A percentile compares a stretch with the other conserved stretches of the same genome.
Evolutionary conservation across 2,113 vertebrate species (phyloP).

Genomic region (Xiphophorus hellerii): DNA sequence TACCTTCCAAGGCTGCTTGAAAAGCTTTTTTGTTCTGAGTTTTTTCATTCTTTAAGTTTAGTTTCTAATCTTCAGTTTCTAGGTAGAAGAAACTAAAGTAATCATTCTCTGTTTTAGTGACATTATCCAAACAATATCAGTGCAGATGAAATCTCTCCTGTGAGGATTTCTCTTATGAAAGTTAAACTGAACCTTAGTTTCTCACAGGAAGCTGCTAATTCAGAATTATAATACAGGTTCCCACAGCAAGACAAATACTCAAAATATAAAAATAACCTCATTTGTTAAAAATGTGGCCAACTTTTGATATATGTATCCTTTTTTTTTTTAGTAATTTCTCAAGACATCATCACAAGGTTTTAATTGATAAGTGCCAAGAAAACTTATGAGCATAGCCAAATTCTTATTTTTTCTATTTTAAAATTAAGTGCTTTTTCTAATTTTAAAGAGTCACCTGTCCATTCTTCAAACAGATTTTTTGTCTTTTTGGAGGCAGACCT

Average conservation of each 20-base stretch:
- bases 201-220: no score
- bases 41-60: background rate
- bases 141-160: background rate
- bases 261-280: background rate
- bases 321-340: background rate
- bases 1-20: background rate
- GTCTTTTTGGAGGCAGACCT: constrained; percentile 4
- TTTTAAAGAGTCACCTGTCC: constrained; percentile 2
- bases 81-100: background rate
- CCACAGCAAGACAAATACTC: background rate
- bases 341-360: background rate
- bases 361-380: background rate
- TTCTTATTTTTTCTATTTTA: background rate
- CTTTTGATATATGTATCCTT: background rate
- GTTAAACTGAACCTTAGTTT: background rate
- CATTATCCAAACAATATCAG: background rate
- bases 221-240: no score
- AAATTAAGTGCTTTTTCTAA: background rate
- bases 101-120: background rate
- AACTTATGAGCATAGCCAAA: background rate
- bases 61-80: background rate
- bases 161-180: background rate
- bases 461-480: constrained; percentile 2
- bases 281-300: background rate
- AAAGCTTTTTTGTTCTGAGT: background rate